Evolutionary conservation across 2,888 invertebrate genomes (phyloP).

Genomic region (Acanthosoma haemorrhoidale): DNA sequence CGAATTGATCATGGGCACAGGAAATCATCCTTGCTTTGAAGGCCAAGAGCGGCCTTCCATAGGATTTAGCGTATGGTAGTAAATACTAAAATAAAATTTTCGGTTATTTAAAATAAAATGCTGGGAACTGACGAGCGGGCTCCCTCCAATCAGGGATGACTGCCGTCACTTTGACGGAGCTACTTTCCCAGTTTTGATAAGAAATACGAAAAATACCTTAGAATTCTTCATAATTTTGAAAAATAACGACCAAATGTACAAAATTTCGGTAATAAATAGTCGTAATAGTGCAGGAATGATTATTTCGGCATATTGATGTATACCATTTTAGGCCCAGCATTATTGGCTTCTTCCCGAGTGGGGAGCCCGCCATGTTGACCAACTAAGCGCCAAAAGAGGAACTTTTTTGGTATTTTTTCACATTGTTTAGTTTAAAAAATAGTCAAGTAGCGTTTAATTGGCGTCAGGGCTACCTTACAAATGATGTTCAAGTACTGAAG

Average conservation of each 20-base stretch:
- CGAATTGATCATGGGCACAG: slow-evolving; percentile 50
- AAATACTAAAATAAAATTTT: slow-evolving; percentile 44
- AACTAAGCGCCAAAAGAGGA: slow-evolving; percentile 42
- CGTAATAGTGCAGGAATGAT: not conserved
- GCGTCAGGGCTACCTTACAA: slow-evolving; percentile 15
- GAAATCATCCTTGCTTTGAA: slow-evolving; percentile 50
- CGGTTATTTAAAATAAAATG: slow-evolving; percentile 40
- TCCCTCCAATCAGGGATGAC: slow-evolving; percentile 43
- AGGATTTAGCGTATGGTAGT: slow-evolving; percentile 49
- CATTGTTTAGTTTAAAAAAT: slow-evolving; percentile 24
- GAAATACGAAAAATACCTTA: not conserved
- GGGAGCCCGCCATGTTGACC: slow-evolving; percentile 51
- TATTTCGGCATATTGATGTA: slow-evolving; percentile 30
- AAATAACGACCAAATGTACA: not conserved
- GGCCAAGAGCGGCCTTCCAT: slow-evolving; percentile 48
- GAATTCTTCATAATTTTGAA: not conserved
- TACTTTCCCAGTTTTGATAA: slow-evolving; percentile 37
- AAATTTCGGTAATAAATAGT: not conserved
- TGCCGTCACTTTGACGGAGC: slow-evolving; percentile 42
- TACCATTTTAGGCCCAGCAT: slow-evolving; percentile 44
- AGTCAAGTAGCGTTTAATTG: slow-evolving; percentile 21
- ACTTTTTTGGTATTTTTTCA: slow-evolving; percentile 31
- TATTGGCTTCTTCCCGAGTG: slow-evolving; percentile 49
- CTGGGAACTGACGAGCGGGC: slow-evolving; percentile 42
- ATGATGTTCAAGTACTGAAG: slow-evolving; percentile 28